Evolutionary conservation across 2,797 vertebrate genomes (phyloP), one percentile per base, ranked within the genome.

Genomic region (Amazona ochrocephala): DNA sequence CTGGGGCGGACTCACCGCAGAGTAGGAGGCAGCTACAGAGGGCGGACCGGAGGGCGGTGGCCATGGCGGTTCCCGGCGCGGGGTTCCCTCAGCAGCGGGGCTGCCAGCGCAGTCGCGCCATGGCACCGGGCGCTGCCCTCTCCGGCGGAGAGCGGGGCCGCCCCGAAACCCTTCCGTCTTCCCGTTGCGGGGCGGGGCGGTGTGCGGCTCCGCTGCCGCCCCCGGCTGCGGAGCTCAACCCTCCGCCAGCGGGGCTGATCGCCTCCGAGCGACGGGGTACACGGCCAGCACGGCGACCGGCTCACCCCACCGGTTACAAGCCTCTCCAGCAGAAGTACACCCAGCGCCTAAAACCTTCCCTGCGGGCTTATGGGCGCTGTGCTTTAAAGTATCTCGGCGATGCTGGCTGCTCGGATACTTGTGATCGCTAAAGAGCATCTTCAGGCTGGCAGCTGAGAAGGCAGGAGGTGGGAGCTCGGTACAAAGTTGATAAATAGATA

Each of bases 391-490:
- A 2, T 0, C 7, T 3, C 4, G 4, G 45, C 1, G 67, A 24
- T 12, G 32, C 39, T 7, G 22, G 26, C 37, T 39, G 71, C 74
- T 41, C 4, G 13, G 34, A 3, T 32, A 11, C 13, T 17, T 20
- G 0, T 3, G 0, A 32, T 4, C 30, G n/a, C 32, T 17, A 1
- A 27, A 5, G 22, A 20, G n/a, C n/a, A 2, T 3, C 44, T 34
- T 13, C 32, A 16, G 26, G 24, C 22, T 3, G 39, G n/a, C 60
- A 30, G 24, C 32, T 8, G 47, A 11, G 37, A 16, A 19, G 66
- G 3, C 18, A 3, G 47, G 32, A 26, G 48, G 4, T 2, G 53
- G 60, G 13, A 21, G 37, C 34, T 10, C 42, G 13, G 37, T 32
- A 2, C 6, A 1, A 17, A 62, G 29, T 1, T 15, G 50, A 2